Evolutionary conservation across 2,113 vertebrate species (phyloP).

Genomic region (Pelvicachromis taeniatus): DNA sequence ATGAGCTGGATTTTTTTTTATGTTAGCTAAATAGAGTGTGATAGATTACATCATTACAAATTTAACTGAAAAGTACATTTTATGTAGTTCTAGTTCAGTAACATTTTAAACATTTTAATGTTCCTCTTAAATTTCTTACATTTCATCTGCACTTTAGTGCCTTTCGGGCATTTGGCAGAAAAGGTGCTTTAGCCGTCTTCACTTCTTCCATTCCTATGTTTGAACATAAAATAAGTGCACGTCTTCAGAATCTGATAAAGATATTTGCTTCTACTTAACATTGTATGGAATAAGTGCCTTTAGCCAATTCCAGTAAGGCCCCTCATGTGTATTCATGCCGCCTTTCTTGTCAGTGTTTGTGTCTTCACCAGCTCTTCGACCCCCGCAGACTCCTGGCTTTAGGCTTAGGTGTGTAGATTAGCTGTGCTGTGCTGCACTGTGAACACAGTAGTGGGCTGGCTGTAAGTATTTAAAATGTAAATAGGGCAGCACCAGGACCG

Average conservation of each 20-base stretch:
- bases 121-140: background rate
- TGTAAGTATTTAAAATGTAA: conserved; percentile 81
- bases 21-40: background rate
- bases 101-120: background rate
- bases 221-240: background rate
- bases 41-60: background rate
- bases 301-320: background rate
- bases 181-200: background rate
- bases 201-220: background rate
- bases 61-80: background rate
- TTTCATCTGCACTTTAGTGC: background rate
- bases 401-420: conserved; percentile 74
- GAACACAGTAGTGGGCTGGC: conserved; percentile 66
- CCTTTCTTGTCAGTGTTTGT: conserved; percentile 17
- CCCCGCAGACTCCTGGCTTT: conserved; percentile 33
- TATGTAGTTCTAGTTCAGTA: background rate
- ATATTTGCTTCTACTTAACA: background rate
- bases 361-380: conserved; percentile 14
- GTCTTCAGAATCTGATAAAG: background rate
- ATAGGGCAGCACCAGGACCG: conserved; percentile 68
- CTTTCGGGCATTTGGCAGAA: background rate
- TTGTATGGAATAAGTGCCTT: background rate
- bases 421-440: conserved; percentile 60
- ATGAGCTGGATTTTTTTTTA: background rate
- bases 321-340: background rate